Evolutionary conservation across 2,888 invertebrate species (phyloP).

Genomic region (Morpho helenor): DNA sequence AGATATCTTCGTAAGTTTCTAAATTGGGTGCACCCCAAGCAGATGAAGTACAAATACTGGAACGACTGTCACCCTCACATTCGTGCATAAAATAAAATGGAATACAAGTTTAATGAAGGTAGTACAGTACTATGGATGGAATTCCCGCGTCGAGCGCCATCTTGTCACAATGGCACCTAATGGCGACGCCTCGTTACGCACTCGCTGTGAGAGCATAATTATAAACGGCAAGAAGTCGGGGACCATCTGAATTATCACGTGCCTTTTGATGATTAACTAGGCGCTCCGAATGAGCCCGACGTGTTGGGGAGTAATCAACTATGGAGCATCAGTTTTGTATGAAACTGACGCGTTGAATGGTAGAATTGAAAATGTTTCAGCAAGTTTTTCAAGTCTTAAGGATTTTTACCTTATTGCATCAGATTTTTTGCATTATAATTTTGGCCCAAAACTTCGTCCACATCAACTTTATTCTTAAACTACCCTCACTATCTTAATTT

Average conservation of each 20-base stretch:
- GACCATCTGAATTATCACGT: slow-evolving; percentile 29
- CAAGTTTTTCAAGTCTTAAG: no score
- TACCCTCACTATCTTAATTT: no score
- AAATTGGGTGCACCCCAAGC: no score
- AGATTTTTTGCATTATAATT: no score
- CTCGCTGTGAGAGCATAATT: slow-evolving; percentile 27
- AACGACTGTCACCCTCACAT: no score
- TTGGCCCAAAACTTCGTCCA: no score
- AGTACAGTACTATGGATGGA: slow-evolving; percentile 22
- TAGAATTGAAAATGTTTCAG: no score
- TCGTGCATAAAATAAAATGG: no score
- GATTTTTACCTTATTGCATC: no score
- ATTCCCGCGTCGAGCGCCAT: slow-evolving; percentile 55
- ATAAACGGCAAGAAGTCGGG: slow-evolving; percentile 24
- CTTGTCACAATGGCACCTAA: slow-evolving; percentile 55
- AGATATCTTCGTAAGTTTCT: no score
- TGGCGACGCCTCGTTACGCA: slow-evolving; percentile 50
- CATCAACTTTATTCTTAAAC: no score
- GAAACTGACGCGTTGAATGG: neutral
- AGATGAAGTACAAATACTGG: no score
- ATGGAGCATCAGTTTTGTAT: slow-evolving; percentile 10
- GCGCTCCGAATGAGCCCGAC: slow-evolving; percentile 19
- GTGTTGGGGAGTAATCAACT: slow-evolving; percentile 13
- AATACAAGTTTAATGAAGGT: slow-evolving; percentile 19
- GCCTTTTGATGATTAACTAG: slow-evolving; percentile 28